Conservation (phyloP, 2,113 vertebrate species). For the Oreochromis niloticus region DNA sequence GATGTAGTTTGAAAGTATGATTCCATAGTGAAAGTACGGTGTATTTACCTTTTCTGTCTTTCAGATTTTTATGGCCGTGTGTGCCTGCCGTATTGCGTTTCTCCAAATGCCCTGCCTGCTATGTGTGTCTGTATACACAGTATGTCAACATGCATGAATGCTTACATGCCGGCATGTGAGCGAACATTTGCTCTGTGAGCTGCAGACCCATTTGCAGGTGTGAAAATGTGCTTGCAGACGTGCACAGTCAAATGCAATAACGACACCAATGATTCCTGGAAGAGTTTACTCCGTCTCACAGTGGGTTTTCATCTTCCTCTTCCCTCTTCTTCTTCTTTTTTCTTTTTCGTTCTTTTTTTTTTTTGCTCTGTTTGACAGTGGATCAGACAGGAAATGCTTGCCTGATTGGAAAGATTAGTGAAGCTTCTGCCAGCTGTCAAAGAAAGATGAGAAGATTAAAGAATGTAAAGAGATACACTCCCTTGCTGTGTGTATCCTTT, state of each 20-base stretch:
- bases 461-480: neutral
- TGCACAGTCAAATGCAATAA: neutral
- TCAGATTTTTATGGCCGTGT: constrained; percentile 5
- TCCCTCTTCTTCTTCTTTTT: neutral
- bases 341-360: neutral
- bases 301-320: neutral
- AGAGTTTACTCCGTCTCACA: neutral
- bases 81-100: constrained; percentile 16
- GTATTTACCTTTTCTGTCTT: neutral
- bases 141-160: constrained; percentile 34
- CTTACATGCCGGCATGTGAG: constrained; percentile 34
- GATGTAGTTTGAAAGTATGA: neutral
- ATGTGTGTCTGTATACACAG: constrained; percentile 11
- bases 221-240: constrained; percentile 37
- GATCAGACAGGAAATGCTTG: constrained; percentile 69
- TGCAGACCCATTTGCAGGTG: constrained; percentile 48
- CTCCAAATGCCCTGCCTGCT: constrained; percentile 3
- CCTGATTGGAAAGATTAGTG: constrained; percentile 70
- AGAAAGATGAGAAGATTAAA: neutral
- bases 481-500: neutral
- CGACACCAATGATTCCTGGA: neutral
- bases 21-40: neutral
- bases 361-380: neutral
- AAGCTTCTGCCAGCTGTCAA: constrained; percentile 64
- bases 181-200: constrained; percentile 10